These are phyloP conservation scores for Azorinus chamasolen DNA, from an alignment of 2,888 invertebrate species.

Conservation along the genomic window DNA sequence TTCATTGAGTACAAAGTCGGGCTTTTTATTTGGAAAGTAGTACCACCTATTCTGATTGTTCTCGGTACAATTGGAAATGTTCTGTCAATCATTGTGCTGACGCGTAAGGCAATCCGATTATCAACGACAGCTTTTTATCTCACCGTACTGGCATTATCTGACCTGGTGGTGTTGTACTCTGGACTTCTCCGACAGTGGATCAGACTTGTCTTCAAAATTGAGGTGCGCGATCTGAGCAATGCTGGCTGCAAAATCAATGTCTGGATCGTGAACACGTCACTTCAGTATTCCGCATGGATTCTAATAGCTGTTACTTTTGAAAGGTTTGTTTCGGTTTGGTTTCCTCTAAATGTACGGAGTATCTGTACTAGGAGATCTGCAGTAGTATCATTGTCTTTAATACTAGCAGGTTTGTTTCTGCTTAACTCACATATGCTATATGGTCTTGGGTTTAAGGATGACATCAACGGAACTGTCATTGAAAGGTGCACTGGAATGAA, in stretches of 20 bases:
- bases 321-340: constrained; percentile 75
- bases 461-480: constrained; percentile 7
- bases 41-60: constrained; percentile 76
- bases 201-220: constrained; percentile 51
- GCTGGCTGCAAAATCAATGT: constrained; percentile 72
- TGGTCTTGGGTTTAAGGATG: constrained; percentile 53
- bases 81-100: constrained; percentile 71
- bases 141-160: constrained; percentile 70
- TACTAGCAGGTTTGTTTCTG: constrained; percentile 55
- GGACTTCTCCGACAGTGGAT: constrained; percentile 77
- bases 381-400: constrained; percentile 37
- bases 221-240: constrained; percentile 64
- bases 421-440: constrained; percentile 74
- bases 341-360: constrained; percentile 71
- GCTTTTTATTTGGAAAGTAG: constrained; percentile 64
- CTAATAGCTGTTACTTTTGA: constrained; percentile 80
- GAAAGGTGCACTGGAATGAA: constrained; percentile 48
- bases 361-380: constrained; percentile 66
- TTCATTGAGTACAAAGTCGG: constrained; percentile 41
- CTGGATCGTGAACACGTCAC: constrained; percentile 74
- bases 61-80: constrained; percentile 78
- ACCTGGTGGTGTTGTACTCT: constrained; percentile 75
- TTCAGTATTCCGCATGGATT: constrained; percentile 81
- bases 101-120: constrained; percentile 66
- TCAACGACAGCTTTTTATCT: constrained; percentile 76